These are phyloP conservation scores for Augiades crinisus DNA, from an alignment of 2,888 invertebrate genomes.

Conservation along the genomic window DNA sequence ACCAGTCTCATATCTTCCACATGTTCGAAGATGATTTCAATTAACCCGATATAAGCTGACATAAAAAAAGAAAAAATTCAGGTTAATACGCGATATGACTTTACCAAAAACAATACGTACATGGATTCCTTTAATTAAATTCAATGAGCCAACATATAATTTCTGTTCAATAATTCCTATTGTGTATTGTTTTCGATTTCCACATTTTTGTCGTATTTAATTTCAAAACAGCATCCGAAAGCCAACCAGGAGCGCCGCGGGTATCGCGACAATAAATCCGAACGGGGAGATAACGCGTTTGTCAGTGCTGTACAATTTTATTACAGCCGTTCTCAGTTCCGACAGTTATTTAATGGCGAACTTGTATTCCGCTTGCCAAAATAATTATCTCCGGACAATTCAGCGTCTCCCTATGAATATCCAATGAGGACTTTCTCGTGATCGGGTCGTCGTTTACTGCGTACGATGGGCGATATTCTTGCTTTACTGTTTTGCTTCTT, in stretches of 20 bases:
- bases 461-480: not conserved
- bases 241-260: conserved; percentile 3
- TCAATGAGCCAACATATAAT: no score
- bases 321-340: conserved; percentile 35
- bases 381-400: conserved; percentile 42
- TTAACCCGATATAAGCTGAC: no score
- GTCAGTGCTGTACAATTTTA: conserved; percentile 46
- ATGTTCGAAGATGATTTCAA: no score
- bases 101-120: conserved; percentile 10
- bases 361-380: conserved; percentile 43
- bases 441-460: not conserved
- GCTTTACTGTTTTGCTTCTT: no score
- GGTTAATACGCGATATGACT: no score
- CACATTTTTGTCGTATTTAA: conserved; percentile 1
- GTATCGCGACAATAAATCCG: conserved; percentile 19
- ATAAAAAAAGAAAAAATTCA: no score
- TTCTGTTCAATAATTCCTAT: no score
- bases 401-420: conserved; percentile 35
- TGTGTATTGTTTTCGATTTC: conserved; percentile 11
- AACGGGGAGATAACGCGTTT: conserved; percentile 38
- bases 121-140: no score
- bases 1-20: no score
- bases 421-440: conserved; percentile 29
- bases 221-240: not conserved
- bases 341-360: conserved; percentile 38